Evolutionary conservation across 2,797 vertebrate genomes (phyloP), one percentile per base, ranked within the genome.

Genomic region (Balearica regulorum): DNA sequence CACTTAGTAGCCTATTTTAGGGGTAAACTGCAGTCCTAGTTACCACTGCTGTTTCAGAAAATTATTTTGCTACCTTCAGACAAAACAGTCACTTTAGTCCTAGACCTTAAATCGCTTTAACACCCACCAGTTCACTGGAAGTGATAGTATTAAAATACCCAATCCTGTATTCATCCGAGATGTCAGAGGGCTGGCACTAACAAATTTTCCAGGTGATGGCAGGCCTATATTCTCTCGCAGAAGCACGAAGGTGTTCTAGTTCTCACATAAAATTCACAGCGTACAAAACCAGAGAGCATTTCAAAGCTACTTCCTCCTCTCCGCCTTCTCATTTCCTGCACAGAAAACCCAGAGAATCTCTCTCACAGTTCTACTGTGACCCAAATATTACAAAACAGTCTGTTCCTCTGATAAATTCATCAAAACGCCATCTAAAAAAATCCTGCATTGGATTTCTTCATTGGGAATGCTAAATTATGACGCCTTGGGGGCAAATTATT

Each of bases 361-460:
- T 94, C 77, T 91, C 76, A 24, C 91, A 86, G 93, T 44, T 94
- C 87, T 94, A 2, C 91, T 96, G 93, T 5, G 51, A 96, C 94
- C 85, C 94, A 96, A 93, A 95, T 94, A 86, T 95, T 94, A 94
- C 86, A 91, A 94, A 95, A 94, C 94, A 94, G 83, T 89, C 87
- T 94, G 95, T 96, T 97, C 87, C 84, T 95, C 87, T 46, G 84
- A 75, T 51, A 88, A 87, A 88, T 68, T 87, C 66, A 57, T 75
- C 91, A 70, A 73, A 93, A 80, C 4, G 4, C 49, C 46, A 33
- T 18, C 80, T 93, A 93, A 93, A 95, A 94, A 93, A 91, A 43
- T 64, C 71, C 62, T 29, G 16, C 3, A 12, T 89, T 89, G 8
- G 19, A 81, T 86, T 92, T 83, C 72, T 91, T 82, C n/a, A 13